A percentile compares a stretch with the other conserved stretches of the same genome.
Conservation (phyloP, 1,140 invertebrate genomes). For the Leptopilina clavipes region DNA sequence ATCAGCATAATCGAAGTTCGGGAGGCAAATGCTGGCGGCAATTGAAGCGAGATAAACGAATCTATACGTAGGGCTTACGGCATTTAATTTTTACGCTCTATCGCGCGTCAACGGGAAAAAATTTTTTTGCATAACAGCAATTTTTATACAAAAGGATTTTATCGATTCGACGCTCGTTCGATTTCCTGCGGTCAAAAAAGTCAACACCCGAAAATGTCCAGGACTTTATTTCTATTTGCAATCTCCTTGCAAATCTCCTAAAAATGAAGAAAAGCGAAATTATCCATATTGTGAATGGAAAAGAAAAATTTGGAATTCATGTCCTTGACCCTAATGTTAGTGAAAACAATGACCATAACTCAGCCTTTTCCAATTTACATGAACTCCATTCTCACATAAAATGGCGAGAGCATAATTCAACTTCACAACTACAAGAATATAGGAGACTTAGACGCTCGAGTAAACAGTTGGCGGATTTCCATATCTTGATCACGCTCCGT, state of each 20-base stretch:
- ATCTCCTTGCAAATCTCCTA: no score
- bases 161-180: neutral
- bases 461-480: constrained; percentile 41
- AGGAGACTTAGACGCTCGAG: constrained; percentile 28
- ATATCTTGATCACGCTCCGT: constrained; percentile 46
- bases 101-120: neutral
- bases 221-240: neutral
- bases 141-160: neutral
- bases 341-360: neutral
- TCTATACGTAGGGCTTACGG: constrained; percentile 18
- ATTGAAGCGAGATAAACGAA: constrained; percentile 34
- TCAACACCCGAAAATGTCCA: neutral
- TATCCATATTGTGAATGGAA: neutral
- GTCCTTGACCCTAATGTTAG: constrained; percentile 22
- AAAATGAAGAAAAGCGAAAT: no score
- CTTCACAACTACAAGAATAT: constrained; percentile 25
- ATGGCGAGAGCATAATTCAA: constrained; percentile 21
- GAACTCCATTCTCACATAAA: constrained; percentile 19
- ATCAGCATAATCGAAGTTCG: constrained; percentile 25
- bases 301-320: constrained; percentile 9
- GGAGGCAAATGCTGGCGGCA: constrained; percentile 28
- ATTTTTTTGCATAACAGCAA: constrained; percentile 3
- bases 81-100: constrained; percentile 27
- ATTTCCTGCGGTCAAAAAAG: neutral
- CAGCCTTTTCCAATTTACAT: constrained; percentile 31